Evolutionary conservation across 2,797 vertebrate genomes (phyloP).

Genomic region (Rhadinocentrus ornatus): DNA sequence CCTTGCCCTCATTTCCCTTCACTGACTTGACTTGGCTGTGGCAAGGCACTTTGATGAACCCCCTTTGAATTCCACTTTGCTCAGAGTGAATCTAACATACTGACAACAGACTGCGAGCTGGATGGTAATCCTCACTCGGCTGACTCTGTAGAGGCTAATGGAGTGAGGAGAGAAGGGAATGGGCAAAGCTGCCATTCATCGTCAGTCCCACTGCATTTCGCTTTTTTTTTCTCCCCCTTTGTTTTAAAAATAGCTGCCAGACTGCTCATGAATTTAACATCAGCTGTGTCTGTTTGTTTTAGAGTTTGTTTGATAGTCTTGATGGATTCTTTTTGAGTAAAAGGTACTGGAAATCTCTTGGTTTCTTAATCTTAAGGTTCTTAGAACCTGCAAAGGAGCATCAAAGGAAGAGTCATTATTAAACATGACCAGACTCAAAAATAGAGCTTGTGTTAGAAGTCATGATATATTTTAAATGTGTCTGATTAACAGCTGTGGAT

Average conservation of each 20-base stretch:
- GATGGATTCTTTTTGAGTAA: constrained; percentile 23
- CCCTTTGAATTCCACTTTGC: constrained; percentile 47
- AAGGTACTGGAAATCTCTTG: constrained; percentile 26
- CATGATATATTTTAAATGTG: neutral
- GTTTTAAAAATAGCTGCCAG: constrained; percentile 60
- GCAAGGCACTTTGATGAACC: constrained; percentile 53
- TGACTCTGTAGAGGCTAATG: constrained; percentile 62
- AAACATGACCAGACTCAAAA: constrained; percentile 32
- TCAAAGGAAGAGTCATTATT: constrained; percentile 9
- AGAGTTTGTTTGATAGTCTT: constrained; percentile 26
- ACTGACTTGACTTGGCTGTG: constrained; percentile 31
- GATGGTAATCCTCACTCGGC: constrained; percentile 45
- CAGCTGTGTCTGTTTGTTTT: constrained; percentile 36
- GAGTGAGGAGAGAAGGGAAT: constrained; percentile 49
- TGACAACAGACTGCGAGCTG: constrained; percentile 57
- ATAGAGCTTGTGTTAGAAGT: neutral
- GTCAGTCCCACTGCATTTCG: constrained; percentile 19
- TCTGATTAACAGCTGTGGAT: constrained; percentile 27
- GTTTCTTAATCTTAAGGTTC: neutral
- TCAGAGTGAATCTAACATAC: constrained; percentile 55
- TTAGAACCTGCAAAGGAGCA: constrained; percentile 11
- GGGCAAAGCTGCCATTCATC: constrained; percentile 62
- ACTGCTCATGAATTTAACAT: constrained; percentile 67
- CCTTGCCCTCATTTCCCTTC: constrained; percentile 15
- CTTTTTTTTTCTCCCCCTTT: constrained; percentile 8